Evolutionary conservation across 2,888 invertebrate genomes (phyloP), one percentile per base, ranked within the genome.

Genomic region (Bruchidius siliquastri): DNA sequence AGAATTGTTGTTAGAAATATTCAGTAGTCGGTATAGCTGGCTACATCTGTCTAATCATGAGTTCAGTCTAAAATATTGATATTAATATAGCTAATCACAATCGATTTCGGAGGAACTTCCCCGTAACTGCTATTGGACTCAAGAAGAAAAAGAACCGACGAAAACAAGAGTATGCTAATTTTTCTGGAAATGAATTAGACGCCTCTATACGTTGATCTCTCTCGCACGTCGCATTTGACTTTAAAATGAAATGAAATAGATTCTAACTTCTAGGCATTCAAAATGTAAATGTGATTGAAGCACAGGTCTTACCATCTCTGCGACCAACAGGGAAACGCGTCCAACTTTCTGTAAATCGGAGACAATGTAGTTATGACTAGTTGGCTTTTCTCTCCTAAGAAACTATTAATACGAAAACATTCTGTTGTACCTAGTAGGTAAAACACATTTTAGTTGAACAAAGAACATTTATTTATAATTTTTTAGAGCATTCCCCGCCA

Each of bases 211-310:
- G 49, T 18, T 49, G 49, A 49, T 49, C 49, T 49, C 49, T 18
- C 8, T 49, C 49, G 49, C 49, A 49, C 49, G 1, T 13, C 18
- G 66, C 69, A 72, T 72, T 72, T 72, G 49, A 72, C 67, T 69
- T 72, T 72, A 69, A 72, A 72, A 72, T 72, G 68, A 66, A 72
- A 32, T 69, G 69, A 72, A 72, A 72, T 72, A 69, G 71, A 68
- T 74, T 71, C 69, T 72, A 72, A 22, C 67, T 70, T 74, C 67
- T 49, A 49, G 49, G 49, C 49, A 49, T 49, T 49, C 13, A 49
- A 49, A 49, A 49, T 49, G 49, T 13, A 49, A 49, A 49, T 49
- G 49, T 1, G 49, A 49, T 49, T 49, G 49, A 18, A 49, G 18
- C 6, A 13, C 49, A 49, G 49, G 49, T 49, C 49, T 3, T 13